phyloP scores from a whole-genome alignment of 2,797 vertebrate species.

The Alca torda region DNA sequence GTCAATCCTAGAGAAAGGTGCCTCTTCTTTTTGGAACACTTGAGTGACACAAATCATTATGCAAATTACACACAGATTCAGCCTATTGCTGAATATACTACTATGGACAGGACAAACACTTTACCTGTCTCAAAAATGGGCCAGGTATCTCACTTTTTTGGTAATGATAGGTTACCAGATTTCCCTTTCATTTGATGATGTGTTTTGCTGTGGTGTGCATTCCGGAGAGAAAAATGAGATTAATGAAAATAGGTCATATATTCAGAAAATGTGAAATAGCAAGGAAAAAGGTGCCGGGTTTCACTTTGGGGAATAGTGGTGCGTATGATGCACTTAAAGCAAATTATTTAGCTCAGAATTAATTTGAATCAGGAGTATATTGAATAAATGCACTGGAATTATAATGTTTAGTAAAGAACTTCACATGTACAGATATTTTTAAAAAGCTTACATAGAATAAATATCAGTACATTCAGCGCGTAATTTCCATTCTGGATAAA shows the following conservation, averaged over 20 bases:
- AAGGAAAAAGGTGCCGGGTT: neutral
- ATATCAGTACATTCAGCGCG: rapidly evolving
- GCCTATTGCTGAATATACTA: neutral
- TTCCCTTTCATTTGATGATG: neutral
- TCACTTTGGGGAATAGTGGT: neutral
- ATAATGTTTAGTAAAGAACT: neutral
- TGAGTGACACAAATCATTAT: neutral
- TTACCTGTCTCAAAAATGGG: neutral
- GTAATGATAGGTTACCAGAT: neutral
- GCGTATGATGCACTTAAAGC: neutral
- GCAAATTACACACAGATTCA: neutral
- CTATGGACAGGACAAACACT: neutral
- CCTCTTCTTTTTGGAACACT: neutral
- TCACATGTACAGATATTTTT: neutral
- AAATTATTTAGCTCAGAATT: neutral
- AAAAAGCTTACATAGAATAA: neutral
- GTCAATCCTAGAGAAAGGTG: neutral
- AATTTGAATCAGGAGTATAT: neutral
- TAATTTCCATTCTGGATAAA: neutral
- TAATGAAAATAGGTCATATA: neutral
- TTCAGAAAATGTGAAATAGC: neutral
- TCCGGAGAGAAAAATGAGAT: neutral
- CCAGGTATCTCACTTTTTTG: neutral
- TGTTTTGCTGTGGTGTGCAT: neutral
- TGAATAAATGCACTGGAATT: neutral